Evolutionary conservation across 2,797 vertebrate species (phyloP).

Genomic region (Salarias fasciatus): DNA sequence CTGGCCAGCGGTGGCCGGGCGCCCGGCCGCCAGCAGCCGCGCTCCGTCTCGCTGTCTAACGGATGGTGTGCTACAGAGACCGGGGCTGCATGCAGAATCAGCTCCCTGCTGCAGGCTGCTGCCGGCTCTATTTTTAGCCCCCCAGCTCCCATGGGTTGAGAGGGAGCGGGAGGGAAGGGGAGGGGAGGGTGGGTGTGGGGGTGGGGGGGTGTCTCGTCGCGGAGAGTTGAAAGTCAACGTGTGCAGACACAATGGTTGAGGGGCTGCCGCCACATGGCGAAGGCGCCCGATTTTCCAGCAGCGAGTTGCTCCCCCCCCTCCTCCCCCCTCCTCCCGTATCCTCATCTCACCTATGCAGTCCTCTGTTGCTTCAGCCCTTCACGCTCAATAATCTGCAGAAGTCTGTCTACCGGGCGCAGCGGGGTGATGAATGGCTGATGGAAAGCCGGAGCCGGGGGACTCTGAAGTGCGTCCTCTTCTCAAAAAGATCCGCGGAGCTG

Average conservation of each 20-base stretch:
- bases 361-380: conserved; percentile 30
- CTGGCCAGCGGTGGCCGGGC: conserved; percentile 71
- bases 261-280: conserved; percentile 59
- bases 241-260: conserved; percentile 81
- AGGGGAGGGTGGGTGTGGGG: conserved; percentile 9
- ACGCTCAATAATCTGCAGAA: conserved; percentile 46
- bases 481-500: conserved; percentile 53
- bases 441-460: conserved; percentile 43
- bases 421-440: conserved; percentile 42
- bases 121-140: conserved; percentile 80
- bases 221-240: conserved; percentile 83
- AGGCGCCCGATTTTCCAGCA: conserved; percentile 37
- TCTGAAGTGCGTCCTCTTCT: conserved; percentile 67
- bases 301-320: conserved; percentile 29
- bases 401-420: conserved; percentile 27
- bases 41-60: conserved; percentile 64
- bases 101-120: conserved; percentile 79
- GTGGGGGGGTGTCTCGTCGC: conserved; percentile 72
- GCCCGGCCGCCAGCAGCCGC: conserved; percentile 58
- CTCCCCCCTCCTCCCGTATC: conserved; percentile 27
- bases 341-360: conserved; percentile 43
- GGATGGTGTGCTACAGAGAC: conserved; percentile 75
- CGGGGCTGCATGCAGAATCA: conserved; percentile 82
- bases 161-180: conserved; percentile 10
- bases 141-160: conserved; percentile 73